Conservation (phyloP, 2,797 vertebrate species). For the Xenops minutus region DNA sequence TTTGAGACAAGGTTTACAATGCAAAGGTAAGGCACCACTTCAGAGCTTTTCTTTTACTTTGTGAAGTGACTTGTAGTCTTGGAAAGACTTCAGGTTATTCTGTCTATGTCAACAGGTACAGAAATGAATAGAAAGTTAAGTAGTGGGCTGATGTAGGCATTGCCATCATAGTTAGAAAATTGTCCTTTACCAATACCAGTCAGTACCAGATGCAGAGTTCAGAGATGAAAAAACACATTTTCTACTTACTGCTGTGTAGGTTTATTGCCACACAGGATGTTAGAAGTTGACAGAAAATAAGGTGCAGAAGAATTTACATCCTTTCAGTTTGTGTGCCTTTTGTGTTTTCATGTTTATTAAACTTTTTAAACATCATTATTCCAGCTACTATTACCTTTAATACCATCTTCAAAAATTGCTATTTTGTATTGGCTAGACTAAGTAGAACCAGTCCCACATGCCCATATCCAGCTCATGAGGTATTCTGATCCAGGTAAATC, state of each 20-base stretch:
- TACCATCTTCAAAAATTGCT: neutral
- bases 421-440: neutral
- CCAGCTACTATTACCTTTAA: neutral
- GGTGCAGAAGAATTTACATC: neutral
- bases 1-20: conserved; percentile 94
- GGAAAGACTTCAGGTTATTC: neutral
- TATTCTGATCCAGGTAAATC: neutral
- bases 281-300: neutral
- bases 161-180: neutral
- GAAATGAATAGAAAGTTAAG: neutral
- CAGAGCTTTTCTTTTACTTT: neutral
- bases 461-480: neutral
- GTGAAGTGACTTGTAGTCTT: neutral
- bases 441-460: neutral
- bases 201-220: neutral
- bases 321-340: neutral
- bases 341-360: neutral
- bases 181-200: neutral
- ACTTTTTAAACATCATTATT: neutral
- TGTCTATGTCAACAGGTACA: neutral
- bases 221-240: neutral
- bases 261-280: neutral
- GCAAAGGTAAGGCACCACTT: conserved; percentile 87
- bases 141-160: neutral
- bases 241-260: neutral